A percentile compares a stretch with the other conserved stretches of the same genome.
Conservation (phyloP, 2,888 invertebrate species). For the Epistrophe grossulariae region DNA sequence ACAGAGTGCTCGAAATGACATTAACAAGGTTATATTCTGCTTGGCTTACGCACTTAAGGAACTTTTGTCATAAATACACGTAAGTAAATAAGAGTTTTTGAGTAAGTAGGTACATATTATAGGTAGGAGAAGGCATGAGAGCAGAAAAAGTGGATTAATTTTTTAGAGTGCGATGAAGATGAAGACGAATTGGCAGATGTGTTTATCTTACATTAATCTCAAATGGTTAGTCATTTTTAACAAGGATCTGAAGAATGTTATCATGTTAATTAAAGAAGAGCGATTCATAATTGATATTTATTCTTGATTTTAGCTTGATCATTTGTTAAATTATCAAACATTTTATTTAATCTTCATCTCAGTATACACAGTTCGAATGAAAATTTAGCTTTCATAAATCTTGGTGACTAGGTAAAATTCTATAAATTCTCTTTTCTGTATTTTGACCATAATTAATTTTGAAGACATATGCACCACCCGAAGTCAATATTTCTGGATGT, state of each 20-base stretch:
- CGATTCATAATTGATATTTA: no score
- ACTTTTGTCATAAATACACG: constrained; percentile 56
- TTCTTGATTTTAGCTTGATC: no score
- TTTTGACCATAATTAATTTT: no score
- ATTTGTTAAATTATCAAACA: no score
- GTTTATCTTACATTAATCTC: background rate
- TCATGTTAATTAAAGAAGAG: no score
- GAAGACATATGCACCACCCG: no score
- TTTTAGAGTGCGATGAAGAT: background rate
- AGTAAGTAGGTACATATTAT: background rate
- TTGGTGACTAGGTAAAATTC: no score
- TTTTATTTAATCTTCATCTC: no score
- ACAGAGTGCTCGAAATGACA: constrained; percentile 61
- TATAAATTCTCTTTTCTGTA: no score
- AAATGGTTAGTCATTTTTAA: constrained; percentile 10
- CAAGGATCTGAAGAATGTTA: background rate
- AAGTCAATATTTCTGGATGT: no score
- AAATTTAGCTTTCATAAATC: no score
- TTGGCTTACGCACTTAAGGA: constrained; percentile 69
- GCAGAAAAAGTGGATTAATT: constrained; percentile 59
- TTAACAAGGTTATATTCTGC: constrained; percentile 72
- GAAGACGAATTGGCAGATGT: constrained; percentile 24
- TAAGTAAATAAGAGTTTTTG: constrained; percentile 51
- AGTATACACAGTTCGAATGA: no score
- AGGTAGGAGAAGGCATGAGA: constrained; percentile 12